These are phyloP conservation scores for Drosophila mayri DNA, from an alignment of 1,140 invertebrate genomes.

Conservation along the genomic window DNA sequence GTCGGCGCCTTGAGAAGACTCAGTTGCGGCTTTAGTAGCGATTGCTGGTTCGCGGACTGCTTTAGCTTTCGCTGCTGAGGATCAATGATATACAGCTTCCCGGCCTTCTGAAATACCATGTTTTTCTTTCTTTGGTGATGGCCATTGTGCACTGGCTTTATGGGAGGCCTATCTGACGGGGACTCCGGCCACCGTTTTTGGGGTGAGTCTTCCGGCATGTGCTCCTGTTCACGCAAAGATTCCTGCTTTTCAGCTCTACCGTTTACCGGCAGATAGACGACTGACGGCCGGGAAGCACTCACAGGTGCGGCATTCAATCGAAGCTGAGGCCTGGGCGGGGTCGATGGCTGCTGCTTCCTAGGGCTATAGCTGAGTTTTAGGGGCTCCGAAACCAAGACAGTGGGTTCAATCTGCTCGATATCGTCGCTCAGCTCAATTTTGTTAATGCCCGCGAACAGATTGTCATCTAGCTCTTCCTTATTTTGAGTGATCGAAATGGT, in stretches of 20 bases:
- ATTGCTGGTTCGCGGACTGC: constrained; percentile 73
- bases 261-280: constrained; percentile 44
- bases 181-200: constrained; percentile 6
- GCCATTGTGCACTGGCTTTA: constrained; percentile 40
- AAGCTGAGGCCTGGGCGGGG: constrained; percentile 2
- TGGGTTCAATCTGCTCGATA: constrained; percentile 75
- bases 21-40: constrained; percentile 76
- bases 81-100: constrained; percentile 81
- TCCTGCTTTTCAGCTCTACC: constrained; percentile 21
- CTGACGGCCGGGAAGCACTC: constrained; percentile 17
- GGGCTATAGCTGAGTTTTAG: constrained; percentile 66
- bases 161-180: not conserved
- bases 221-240: not conserved
- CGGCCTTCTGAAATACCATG: constrained; percentile 73
- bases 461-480: constrained; percentile 79
- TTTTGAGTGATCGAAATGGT: constrained; percentile 72
- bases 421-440: constrained; percentile 69
- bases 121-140: constrained; percentile 57
- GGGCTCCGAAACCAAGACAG: constrained; percentile 64
- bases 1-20: constrained; percentile 64
- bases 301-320: constrained; percentile 20
- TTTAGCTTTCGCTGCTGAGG: constrained; percentile 72
- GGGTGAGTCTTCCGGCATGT: not conserved
- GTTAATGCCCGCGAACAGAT: constrained; percentile 70
- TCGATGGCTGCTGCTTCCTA: constrained; percentile 29